Base-by-base conservation (phyloP, 2,113 vertebrate species). In the Campylomormyrus numenius region DNA sequence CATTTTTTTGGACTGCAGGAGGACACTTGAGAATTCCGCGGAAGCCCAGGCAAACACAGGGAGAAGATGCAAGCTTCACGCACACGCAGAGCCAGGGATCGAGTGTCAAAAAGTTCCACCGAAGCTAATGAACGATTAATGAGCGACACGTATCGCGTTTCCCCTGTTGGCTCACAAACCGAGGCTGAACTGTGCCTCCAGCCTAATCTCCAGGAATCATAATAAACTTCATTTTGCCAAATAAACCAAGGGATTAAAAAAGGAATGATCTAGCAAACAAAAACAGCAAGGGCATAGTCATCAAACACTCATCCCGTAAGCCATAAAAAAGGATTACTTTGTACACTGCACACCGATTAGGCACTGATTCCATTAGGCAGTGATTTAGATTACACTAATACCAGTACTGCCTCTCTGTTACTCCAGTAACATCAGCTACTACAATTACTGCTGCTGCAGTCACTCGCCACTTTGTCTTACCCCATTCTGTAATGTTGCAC, bases 311-410 rank as follows among this genome's bases (percentile, higher is more conserved):
- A 50, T 2, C n/a, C 45, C 45, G 11, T 46, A 86, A 86, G 5
- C 84, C 84, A 48, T 50, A 50, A 48, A 86, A 86, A 31, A 86
- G 84, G 84, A 50, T 86, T 86, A 50, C 45, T 86, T 86, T 86
- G 21, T 10, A 86, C 48, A 13, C 84, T 70, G 62, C 27, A 70
- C n/a, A 31, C 62, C 27, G 27, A 31, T 70, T 31, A 70, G 62
- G 62, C 62, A 4, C 62, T 31, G 27, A 70, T 70, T 70, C 62
- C 62, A 70, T 70, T 70, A 70, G 62, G 27, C 62, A 70, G n/a
- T 70, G 62, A 31, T 70, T 70, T 70, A 70, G 62, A 70, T 31
- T 4, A 27, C 62, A 70, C 62, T 70, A 70, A 31, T 70, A 70
- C 62, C n/a, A 66, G n/a, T 31, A 31, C n/a, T 70, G n/a, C 62